phyloP scores from a whole-genome alignment of 2,113 vertebrate species.

The Pygoscelis antarcticus region DNA sequence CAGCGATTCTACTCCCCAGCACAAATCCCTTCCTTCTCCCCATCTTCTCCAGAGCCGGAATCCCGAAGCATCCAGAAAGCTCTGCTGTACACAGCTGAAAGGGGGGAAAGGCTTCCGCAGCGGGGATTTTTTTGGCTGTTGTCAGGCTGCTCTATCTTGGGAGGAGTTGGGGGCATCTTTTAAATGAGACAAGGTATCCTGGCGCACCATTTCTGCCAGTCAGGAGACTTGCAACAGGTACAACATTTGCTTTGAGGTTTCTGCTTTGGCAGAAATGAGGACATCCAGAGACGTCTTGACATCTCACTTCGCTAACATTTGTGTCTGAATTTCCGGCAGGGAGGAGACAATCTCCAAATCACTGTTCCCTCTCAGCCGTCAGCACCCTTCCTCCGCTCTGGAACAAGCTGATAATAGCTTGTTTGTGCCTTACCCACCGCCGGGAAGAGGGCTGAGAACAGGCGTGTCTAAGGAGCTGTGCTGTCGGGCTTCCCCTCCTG shows the following conservation, averaged over 20 bases:
- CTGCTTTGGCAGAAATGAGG: background rate
- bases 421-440: background rate
- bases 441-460: background rate
- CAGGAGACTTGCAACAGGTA: background rate
- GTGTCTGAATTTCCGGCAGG: background rate
- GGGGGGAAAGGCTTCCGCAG: background rate
- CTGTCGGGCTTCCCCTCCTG: conserved; percentile 14
- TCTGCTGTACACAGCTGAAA: background rate
- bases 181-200: fast-evolving
- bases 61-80: background rate
- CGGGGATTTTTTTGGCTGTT: background rate
- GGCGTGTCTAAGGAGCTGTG: background rate
- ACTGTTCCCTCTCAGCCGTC: conserved; percentile 17
- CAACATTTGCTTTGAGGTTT: background rate
- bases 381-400: conserved; percentile 1
- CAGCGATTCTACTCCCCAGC: background rate
- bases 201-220: background rate
- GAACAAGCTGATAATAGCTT: background rate
- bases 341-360: background rate
- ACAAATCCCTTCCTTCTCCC: background rate
- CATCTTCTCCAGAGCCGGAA: fast-evolving
- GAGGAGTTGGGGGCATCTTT: fast-evolving
- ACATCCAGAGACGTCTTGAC: background rate
- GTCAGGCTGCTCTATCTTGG: background rate
- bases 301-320: background rate